These are phyloP conservation scores for Acanthornis magna DNA, from an alignment of 2,797 vertebrate species.

Conservation along the genomic window DNA sequence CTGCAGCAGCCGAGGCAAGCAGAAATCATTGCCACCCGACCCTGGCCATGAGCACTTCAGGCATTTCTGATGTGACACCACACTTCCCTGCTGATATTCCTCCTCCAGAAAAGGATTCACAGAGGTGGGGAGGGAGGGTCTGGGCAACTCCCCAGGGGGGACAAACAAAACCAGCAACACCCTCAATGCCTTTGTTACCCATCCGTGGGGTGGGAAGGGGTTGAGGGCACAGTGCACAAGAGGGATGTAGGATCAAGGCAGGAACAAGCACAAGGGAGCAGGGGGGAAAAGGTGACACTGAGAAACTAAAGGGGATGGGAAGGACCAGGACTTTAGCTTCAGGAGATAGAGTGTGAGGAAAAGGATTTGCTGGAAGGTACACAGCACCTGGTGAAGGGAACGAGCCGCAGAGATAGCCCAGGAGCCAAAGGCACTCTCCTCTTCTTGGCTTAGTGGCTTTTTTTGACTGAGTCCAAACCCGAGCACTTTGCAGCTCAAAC, in stretches of 20 bases:
- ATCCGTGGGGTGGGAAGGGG: fast-evolving
- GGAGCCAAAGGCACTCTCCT: background rate
- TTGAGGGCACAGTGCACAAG: background rate
- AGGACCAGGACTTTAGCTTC: background rate
- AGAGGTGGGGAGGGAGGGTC: background rate
- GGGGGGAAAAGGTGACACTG: background rate
- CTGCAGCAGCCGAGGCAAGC: background rate
- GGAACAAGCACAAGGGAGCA: background rate
- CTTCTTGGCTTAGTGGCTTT: background rate
- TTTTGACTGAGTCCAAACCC: background rate
- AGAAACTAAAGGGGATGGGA: background rate
- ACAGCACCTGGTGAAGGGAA: background rate
- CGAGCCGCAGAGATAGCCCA: background rate
- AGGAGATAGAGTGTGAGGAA: background rate
- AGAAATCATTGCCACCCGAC: background rate
- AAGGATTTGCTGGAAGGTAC: background rate
- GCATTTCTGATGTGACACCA: background rate
- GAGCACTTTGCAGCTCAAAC: background rate
- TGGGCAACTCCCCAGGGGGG: fast-evolving
- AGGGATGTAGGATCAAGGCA: too few relatives aligned
- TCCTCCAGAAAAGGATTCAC: background rate
- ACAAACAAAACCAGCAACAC: background rate
- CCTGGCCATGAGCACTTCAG: background rate
- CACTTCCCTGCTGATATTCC: background rate
- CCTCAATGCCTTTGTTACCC: background rate